Evolutionary conservation across 1,140 invertebrate genomes (phyloP), one percentile per base, ranked within the genome.

Genomic region (Lordiphosa mommai): DNA sequence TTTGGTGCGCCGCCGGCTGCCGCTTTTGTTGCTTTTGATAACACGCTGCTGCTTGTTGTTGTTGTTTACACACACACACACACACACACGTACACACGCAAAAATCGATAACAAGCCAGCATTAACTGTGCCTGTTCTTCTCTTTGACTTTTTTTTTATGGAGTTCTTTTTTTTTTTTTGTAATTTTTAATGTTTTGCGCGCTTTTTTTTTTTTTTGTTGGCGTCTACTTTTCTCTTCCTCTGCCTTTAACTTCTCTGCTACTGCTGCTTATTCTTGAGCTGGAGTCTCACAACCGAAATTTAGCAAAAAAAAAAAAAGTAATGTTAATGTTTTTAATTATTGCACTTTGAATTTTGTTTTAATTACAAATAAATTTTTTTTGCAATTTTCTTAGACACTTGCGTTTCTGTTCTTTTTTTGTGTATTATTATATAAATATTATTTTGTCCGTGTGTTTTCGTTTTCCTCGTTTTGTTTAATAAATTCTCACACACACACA

Each of bases 391-490:
- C 23, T 29, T 49, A 40, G 34, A 48, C 1, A 23, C 20, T 6
- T 23, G 1, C 20, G 20, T 23, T 2, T 4, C 20, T 23, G 5
- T 4, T 23, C 20, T 23, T 23, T 23, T 23, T 23, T 23, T 23
- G 20, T 23, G 20, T 23, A 23, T 48, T 48, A 55, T 55, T 55
- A 55, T 55, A 55, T 55, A 55, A 55, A 55, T 55, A 41, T 55
- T 48, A 49, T 29, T 58, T 38, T 58, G 37, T 40, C 29, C 12
- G 33, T 38, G 43, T 17, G 13, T 29, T 49, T 37, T 29, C 36
- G 8, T 49, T 12, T 38, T 49, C 30, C 12, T 38, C 36, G 49
- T 58, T 49, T 58, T 58, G 43, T 58, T 58, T 58, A 40, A 49
- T 58, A 58, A 58, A 58, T 44, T 49, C 17, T 40, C 47, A 46